phyloP scores from a whole-genome alignment of 2,888 invertebrate species.

The Unio delphinus region DNA sequence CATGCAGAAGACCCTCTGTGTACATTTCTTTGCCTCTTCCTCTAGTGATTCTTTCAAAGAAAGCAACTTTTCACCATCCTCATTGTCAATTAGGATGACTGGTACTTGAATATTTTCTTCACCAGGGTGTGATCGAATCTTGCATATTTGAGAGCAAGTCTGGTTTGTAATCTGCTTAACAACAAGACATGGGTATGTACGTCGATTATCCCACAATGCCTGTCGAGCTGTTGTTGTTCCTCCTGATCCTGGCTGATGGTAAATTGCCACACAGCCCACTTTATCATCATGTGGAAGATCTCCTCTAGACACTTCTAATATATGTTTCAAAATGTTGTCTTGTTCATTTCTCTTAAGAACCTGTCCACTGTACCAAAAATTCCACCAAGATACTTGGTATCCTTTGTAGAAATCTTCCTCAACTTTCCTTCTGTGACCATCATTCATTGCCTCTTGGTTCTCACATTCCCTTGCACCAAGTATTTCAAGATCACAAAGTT shows the following conservation, averaged over 20 bases:
- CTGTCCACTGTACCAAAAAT: constrained; percentile 26
- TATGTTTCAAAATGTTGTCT: not conserved
- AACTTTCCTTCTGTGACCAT: not conserved
- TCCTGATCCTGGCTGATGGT: constrained; percentile 40
- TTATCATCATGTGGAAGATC: not conserved
- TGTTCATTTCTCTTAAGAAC: constrained; percentile 15
- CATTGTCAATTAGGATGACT: constrained; percentile 32
- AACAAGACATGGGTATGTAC: constrained; percentile 28
- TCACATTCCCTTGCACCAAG: constrained; percentile 12
- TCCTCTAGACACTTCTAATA: not conserved
- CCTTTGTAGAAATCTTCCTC: constrained; percentile 20
- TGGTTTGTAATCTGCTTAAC: constrained; percentile 17
- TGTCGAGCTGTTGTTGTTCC: constrained; percentile 32
- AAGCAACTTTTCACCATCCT: constrained; percentile 15
- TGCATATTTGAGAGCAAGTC: constrained; percentile 27
- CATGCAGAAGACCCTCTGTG: constrained; percentile 12
- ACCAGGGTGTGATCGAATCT: constrained; percentile 10
- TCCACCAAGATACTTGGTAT: constrained; percentile 22
- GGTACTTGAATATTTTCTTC: constrained; percentile 13
- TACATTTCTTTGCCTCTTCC: constrained; percentile 3
- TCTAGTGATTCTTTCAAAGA: constrained; percentile 21
- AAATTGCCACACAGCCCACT: constrained; percentile 21
- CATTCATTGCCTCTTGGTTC: not conserved
- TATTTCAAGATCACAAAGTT: constrained; percentile 21
- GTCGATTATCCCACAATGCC: constrained; percentile 31